phyloP scores from a whole-genome alignment of 2,113 vertebrate genomes.

The Micronycteris hirsuta region DNA sequence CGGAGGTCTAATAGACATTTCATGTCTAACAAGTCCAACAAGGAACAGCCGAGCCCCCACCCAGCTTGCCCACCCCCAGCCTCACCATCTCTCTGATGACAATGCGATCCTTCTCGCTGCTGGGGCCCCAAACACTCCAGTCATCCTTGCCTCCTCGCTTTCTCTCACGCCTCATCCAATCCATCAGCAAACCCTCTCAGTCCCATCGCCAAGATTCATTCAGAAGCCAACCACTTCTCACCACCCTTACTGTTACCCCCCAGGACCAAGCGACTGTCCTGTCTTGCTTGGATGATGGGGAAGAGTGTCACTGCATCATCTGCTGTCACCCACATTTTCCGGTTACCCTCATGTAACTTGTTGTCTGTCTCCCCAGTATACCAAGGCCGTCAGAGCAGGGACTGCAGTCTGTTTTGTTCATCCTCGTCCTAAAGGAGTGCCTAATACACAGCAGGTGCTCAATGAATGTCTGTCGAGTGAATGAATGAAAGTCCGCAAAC shows the following conservation, averaged over 20 bases:
- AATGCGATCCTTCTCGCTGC: not conserved
- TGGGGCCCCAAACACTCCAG: rapidly evolving
- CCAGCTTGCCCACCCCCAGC: not conserved
- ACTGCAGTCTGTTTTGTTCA: not conserved
- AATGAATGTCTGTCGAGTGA: rapidly evolving
- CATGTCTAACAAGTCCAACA: too few species aligned
- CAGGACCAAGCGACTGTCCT: not conserved
- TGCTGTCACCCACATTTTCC: rapidly evolving
- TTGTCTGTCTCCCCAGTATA: not conserved
- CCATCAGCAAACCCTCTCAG: too few species aligned
- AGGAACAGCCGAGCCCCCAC: rapidly evolving
- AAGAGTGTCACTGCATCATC: rapidly evolving
- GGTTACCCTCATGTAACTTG: not conserved
- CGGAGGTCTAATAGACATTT: not conserved
- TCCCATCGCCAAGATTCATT: not conserved
- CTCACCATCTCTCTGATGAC: not conserved
- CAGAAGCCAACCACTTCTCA: not conserved
- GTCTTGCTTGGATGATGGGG: rapidly evolving
- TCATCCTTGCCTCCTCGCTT: not conserved
- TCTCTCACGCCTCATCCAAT: not conserved
- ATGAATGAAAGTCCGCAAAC: too few species aligned
- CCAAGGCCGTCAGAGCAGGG: rapidly evolving
- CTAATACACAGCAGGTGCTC: rapidly evolving
- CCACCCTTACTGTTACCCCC: rapidly evolving
- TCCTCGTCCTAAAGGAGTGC: not conserved